These are phyloP conservation scores for Eupithecia subumbrata DNA, from an alignment of 2,888 invertebrate genomes.

Conservation along the genomic window DNA sequence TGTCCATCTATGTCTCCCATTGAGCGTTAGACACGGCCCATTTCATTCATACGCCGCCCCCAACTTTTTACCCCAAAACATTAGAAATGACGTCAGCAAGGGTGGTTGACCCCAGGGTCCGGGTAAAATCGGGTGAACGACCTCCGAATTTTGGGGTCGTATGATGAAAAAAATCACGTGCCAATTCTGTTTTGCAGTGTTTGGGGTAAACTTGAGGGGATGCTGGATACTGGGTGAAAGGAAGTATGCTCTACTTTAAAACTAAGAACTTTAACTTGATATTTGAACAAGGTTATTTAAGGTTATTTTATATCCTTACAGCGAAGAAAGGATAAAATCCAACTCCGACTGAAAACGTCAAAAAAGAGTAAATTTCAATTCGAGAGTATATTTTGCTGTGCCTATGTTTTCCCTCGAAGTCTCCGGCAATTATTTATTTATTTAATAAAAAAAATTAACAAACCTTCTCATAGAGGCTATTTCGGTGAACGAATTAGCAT, in stretches of 20 bases:
- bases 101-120: slow-evolving; percentile 47
- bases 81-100: slow-evolving; percentile 51
- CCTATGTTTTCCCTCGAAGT: too few relatives aligned
- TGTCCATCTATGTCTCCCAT: not conserved
- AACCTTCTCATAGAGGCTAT: too few relatives aligned
- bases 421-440: too few relatives aligned
- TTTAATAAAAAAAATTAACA: too few relatives aligned
- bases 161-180: slow-evolving; percentile 7
- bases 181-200: not conserved
- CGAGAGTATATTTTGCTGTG: too few relatives aligned
- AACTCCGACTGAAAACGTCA: not conserved
- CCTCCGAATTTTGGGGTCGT: slow-evolving; percentile 48
- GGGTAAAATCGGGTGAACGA: slow-evolving; percentile 49
- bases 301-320: too few relatives aligned
- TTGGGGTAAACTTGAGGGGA: not conserved
- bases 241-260: not conserved
- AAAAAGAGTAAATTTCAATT: too few relatives aligned
- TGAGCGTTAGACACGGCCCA: slow-evolving; percentile 16
- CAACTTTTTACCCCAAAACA: slow-evolving; percentile 39
- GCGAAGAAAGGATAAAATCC: not conserved
- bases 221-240: not conserved
- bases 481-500: too few relatives aligned
- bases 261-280: not conserved
- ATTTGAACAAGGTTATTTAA: not conserved
- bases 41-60: slow-evolving; percentile 28